Conservation (phyloP, 2,888 invertebrate genomes). For the Mechanitis mazaeus region DNA sequence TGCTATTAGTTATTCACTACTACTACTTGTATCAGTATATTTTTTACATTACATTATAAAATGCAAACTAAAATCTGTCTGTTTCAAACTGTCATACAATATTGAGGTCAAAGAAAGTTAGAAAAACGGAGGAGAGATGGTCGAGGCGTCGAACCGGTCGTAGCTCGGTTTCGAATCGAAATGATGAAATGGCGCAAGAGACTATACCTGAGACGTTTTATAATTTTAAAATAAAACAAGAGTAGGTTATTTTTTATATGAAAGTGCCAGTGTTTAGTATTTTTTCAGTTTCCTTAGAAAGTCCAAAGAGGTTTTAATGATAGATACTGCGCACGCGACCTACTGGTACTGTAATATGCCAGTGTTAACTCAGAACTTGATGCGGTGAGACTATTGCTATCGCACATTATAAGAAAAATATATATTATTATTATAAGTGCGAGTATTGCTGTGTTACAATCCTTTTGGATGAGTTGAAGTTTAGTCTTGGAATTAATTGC, state of each 20-base stretch:
- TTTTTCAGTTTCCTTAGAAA: conserved; percentile 34
- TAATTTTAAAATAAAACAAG: conserved; percentile 32
- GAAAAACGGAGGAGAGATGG: conserved; percentile 60
- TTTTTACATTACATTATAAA: conserved; percentile 29
- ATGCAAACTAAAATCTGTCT: conserved; percentile 26
- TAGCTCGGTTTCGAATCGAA: conserved; percentile 29
- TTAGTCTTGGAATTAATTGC: background rate
- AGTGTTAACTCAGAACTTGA: conserved; percentile 60
- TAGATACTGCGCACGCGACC: conserved; percentile 24
- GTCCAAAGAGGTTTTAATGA: conserved; percentile 28
- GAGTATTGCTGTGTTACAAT: conserved; percentile 8
- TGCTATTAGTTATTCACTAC: no score
- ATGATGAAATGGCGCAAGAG: conserved; percentile 24
- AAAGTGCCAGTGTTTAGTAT: conserved; percentile 21
- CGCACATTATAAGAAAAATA: conserved; percentile 5
- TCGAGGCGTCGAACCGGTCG: conserved; percentile 56
- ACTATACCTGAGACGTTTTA: conserved; percentile 9
- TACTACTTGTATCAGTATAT: no score
- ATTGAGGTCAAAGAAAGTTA: conserved; percentile 73
- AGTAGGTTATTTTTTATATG: conserved; percentile 21
- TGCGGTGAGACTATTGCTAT: conserved; percentile 47
- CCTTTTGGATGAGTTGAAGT: conserved; percentile 14
- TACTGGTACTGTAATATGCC: conserved; percentile 32
- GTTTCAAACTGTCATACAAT: conserved; percentile 24
- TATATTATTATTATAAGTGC: conserved; percentile 12